Evolutionary conservation across 1,140 invertebrate species (phyloP), one percentile per base, ranked within the genome.

Genomic region (Cepaea nemoralis): DNA sequence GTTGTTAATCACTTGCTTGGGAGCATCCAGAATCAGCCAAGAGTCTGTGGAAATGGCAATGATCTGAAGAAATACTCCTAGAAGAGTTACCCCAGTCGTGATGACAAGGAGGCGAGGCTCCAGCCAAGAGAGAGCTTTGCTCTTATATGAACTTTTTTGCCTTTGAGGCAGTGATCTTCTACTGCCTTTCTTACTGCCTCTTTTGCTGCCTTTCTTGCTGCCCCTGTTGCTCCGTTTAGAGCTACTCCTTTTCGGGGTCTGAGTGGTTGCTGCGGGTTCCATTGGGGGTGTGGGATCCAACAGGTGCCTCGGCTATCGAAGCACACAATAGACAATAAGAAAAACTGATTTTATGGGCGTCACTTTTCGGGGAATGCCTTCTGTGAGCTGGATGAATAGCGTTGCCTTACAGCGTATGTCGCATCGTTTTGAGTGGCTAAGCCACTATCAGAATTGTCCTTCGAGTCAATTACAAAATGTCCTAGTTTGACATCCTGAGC

Each of bases 31-130:
- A 55, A 83, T 77, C 24, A 86, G 50, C 85, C 85, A 86, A 67
- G 80, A 77, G 40, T 83, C 77, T 19, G 85, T 85, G 67, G 82
- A 83, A 22, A 86, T 83, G 40, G 85, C 85, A 42, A 85, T 74
- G 27, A 86, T 42, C 75, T 86, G 85, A 19, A 86, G 81, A 27
- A 86, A 69, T 16, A 83, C 80, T 27, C 82, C 83, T 27, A 86
- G 50, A 39, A 85, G 22, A 6, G 85, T 86, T 31, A 39, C 69
- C 5, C 48, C 78, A 0, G 85, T 86, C 55, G 82, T 81, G 24
- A 63, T 77, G 16, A 83, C 42, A 22, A 85, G 70, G 8, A 74
- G 19, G n/a, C 70, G 37, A 39, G 74, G 66, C 40, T 85, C 84
- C 33, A 66, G 67, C 66, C 55, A 75, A 35, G 59, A 16, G 24